A percentile compares a stretch with the other conserved stretches of the same genome.
These are phyloP conservation scores for Athalia rosae DNA, from an alignment of 2,888 invertebrate species.

Conservation along the genomic window DNA sequence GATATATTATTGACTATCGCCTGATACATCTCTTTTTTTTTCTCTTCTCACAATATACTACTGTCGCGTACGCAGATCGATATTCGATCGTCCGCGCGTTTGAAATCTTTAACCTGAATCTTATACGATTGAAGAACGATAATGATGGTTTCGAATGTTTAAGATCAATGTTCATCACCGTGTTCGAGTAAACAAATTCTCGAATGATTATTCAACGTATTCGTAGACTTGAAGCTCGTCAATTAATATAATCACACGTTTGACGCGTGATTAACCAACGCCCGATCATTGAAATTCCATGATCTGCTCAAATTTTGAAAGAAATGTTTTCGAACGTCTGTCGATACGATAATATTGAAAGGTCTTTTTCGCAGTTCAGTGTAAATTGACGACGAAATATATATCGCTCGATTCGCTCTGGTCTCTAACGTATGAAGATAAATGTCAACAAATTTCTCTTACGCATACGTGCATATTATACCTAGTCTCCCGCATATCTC, in stretches of 20 bases:
- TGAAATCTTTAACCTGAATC: constrained; percentile 30
- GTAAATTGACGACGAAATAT: constrained; percentile 22
- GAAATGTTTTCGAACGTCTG: no score
- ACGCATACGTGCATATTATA: neutral
- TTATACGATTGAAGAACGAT: neutral
- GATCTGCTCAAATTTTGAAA: no score
- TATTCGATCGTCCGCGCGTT: neutral
- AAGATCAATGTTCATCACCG: neutral
- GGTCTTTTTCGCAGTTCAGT: constrained; percentile 34
- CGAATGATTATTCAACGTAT: no score
- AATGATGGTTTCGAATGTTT: neutral
- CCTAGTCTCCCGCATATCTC: neutral
- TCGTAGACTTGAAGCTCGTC: no score
- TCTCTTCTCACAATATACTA: neutral
- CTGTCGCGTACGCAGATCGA: neutral
- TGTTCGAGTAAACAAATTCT: constrained; percentile 17
- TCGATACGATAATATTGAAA: constrained; percentile 29
- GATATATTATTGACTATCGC: constrained; percentile 32
- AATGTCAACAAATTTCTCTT: constrained; percentile 41
- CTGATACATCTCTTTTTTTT: neutral
- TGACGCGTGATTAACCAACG: no score
- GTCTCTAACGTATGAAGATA: constrained; percentile 2
- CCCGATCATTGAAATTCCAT: no score
- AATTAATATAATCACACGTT: no score
- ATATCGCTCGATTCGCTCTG: constrained; percentile 26